phyloP scores from a whole-genome alignment of 2,113 vertebrate species.

The Dendropsophus ebraccatus region DNA sequence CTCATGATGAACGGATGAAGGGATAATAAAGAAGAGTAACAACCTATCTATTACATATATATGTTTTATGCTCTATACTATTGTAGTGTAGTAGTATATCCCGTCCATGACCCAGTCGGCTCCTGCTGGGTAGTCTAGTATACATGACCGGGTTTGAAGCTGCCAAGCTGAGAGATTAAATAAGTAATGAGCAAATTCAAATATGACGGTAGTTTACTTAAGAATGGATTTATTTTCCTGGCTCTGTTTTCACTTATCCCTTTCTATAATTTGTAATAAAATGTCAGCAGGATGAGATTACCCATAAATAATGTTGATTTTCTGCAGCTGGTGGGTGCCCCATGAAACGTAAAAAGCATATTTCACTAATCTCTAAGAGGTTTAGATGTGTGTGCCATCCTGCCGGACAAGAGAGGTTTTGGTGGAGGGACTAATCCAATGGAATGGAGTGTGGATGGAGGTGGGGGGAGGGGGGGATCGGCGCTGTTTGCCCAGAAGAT shows the following conservation, averaged over 20 bases:
- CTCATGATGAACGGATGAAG: not conserved
- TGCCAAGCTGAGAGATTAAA: constrained; percentile 7
- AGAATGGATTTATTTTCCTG: constrained; percentile 16
- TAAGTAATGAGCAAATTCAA: constrained; percentile 14
- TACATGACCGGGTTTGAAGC: not conserved
- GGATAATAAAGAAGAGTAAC: not conserved
- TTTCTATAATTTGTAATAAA: constrained; percentile 39
- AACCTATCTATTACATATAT: too few relatives aligned
- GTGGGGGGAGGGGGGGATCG: not conserved
- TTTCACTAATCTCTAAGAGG: constrained; percentile 53
- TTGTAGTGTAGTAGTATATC: not conserved
- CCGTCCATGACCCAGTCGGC: not conserved
- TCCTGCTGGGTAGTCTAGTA: not conserved
- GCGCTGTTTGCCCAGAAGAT: constrained; percentile 37
- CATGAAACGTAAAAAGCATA: constrained; percentile 44
- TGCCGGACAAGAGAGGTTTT: constrained; percentile 44
- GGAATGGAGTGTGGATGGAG: constrained; percentile 8
- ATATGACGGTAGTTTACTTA: not conserved
- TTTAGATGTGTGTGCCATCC: constrained; percentile 39
- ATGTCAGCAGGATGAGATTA: constrained; percentile 48
- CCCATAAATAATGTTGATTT: constrained; percentile 24
- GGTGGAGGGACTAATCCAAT: constrained; percentile 22
- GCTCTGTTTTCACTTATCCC: constrained; percentile 22
- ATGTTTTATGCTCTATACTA: not conserved
- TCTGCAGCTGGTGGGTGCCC: constrained; percentile 5